These are phyloP conservation scores for Yponomeuta evonymella DNA, from an alignment of 2,888 invertebrate species.

Conservation along the genomic window DNA sequence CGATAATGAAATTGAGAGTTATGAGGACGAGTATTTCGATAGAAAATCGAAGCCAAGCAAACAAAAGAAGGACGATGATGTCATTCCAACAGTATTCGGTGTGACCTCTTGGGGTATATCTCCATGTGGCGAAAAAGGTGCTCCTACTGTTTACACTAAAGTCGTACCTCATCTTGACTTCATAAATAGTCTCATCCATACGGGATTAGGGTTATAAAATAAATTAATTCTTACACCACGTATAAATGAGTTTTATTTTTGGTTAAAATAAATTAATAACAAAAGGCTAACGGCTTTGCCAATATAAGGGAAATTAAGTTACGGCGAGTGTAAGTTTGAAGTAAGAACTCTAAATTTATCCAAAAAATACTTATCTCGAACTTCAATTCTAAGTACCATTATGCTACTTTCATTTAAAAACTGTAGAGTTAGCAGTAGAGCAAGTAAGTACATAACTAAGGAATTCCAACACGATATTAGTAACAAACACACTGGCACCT, in stretches of 20 bases:
- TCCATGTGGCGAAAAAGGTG: constrained; percentile 68
- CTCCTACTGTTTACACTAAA: constrained; percentile 73
- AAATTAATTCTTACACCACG: not conserved
- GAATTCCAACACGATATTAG: no score
- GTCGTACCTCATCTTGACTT: constrained; percentile 66
- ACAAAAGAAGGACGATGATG: constrained; percentile 21
- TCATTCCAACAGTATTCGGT: constrained; percentile 56
- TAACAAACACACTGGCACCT: no score
- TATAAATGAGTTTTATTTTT: not conserved
- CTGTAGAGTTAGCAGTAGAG: no score
- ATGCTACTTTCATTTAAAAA: no score
- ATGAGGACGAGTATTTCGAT: constrained; percentile 17
- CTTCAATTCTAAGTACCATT: not conserved
- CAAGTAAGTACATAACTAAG: no score
- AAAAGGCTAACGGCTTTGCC: not conserved
- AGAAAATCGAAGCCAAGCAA: constrained; percentile 8
- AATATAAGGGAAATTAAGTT: no score
- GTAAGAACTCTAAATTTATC: not conserved
- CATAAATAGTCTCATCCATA: constrained; percentile 39
- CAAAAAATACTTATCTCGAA: not conserved
- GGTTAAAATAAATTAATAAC: not conserved
- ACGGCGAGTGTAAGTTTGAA: no score
- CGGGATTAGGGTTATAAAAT: not conserved
- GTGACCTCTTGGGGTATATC: constrained; percentile 74
- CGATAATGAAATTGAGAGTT: not conserved